Percentiles rank a stretch among this genome's conserved stretches.
phyloP scores from a whole-genome alignment of 2,888 invertebrate genomes.

The Eupithecia inturbata region DNA sequence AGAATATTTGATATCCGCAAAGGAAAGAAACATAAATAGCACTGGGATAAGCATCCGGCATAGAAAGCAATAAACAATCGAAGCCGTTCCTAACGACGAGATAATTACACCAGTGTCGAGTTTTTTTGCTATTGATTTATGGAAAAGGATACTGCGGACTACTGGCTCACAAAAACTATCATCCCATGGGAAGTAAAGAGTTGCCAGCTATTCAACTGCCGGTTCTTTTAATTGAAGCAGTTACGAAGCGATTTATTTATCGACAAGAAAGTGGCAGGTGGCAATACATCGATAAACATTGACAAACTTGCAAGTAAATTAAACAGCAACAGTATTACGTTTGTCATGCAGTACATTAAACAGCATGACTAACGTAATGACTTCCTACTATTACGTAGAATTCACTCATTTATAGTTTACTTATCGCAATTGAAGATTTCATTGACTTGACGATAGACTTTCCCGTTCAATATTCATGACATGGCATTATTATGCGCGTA shows the following conservation, averaged over 20 bases:
- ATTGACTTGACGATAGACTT: conserved; percentile 51
- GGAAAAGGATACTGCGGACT: conserved; percentile 56
- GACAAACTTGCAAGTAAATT: conserved; percentile 39
- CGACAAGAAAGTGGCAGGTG: conserved; percentile 36
- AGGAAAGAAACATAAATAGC: conserved; percentile 53
- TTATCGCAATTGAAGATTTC: conserved; percentile 47
- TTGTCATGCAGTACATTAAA: conserved; percentile 34
- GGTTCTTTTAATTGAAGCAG: conserved; percentile 26
- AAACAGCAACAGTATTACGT: too few species aligned
- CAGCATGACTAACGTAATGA: conserved; percentile 44
- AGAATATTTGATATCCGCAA: conserved; percentile 46
- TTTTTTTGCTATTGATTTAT: conserved; percentile 53
- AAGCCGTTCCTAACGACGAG: conserved; percentile 66
- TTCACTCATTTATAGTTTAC: conserved; percentile 51
- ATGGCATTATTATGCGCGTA: conserved; percentile 56
- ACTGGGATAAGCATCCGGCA: conserved; percentile 65
- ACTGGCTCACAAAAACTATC: conserved; percentile 49
- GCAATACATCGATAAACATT: conserved; percentile 38
- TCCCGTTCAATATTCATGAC: conserved; percentile 70
- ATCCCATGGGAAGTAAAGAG: conserved; percentile 52
- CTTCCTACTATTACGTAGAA: conserved; percentile 45
- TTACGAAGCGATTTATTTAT: conserved; percentile 26
- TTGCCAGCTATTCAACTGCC: conserved; percentile 36
- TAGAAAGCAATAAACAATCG: conserved; percentile 76
- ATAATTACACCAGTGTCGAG: conserved; percentile 63